phyloP scores from a whole-genome alignment of 2,113 vertebrate genomes.

The Lophochroa leadbeateri region DNA sequence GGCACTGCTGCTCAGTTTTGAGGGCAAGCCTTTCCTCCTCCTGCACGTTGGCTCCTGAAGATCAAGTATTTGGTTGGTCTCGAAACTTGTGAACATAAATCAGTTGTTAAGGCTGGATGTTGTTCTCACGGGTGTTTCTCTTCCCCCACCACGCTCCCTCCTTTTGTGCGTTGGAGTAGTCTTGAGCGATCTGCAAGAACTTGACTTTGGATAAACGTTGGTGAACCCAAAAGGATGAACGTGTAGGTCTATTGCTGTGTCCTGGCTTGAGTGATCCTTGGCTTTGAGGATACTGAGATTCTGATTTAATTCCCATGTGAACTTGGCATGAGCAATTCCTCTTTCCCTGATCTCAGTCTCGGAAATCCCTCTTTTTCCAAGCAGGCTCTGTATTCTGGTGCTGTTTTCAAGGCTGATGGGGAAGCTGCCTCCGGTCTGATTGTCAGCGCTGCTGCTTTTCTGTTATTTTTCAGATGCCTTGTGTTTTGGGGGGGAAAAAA shows the following conservation, averaged over 20 bases:
- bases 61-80: not conserved
- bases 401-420: not conserved
- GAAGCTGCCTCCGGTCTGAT: constrained; percentile 17
- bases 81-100: accelerated
- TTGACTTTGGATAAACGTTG: not conserved
- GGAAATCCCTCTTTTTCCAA: not conserved
- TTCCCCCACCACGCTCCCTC: accelerated
- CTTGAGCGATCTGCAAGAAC: not conserved
- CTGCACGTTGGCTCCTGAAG: not conserved
- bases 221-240: not conserved
- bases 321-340: not conserved
- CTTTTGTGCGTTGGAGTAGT: not conserved
- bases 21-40: not conserved
- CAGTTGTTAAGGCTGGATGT: not conserved
- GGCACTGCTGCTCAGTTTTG: not conserved
- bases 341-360: not conserved
- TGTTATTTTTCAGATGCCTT: constrained; percentile 29
- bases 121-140: not conserved
- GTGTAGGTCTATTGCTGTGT: accelerated
- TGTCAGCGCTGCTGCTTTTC: constrained; percentile 11
- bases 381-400: not conserved
- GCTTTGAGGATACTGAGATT: not conserved
- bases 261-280: not conserved
- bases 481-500: not conserved
- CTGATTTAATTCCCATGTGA: not conserved